Base-by-base conservation (phyloP, 1,140 invertebrate species). In the Temnothorax longispinosus region DNA sequence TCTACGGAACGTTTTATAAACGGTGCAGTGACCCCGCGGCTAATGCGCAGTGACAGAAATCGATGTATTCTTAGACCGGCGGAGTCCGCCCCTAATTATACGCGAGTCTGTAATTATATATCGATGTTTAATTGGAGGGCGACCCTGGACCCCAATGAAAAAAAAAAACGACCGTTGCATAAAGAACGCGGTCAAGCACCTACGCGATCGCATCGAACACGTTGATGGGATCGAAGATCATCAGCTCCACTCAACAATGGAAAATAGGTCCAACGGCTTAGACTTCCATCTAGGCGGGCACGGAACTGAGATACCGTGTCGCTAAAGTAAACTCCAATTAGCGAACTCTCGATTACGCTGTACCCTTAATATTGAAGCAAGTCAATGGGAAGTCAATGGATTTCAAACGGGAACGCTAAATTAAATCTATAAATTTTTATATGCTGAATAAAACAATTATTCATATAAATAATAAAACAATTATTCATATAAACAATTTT, bases 21-120 rank as follows among this genome's bases (percentile, higher is more conserved):
- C 69, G 80, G 80, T 60, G 54, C 80, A 60, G 54, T 74, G 69
- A 84, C 54, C 80, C 54, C 69, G 80, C 54, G 69, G 69, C 54
- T 84, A 84, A 60, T 74, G 54, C 41, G 41, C 80, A 84, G 44
- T 84, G 80, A 84, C 80, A 84, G 80, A 84, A 84, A 84, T 75
- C 69, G 80, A 84, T 84, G 80, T 74, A 74, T 74, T 82, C 80
- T 74, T 82, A 58, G 69, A 21, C 64, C 50, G 41, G 32, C 41
- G 54, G 54, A n/a, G 41, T 7, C 69, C 80, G 80, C 80, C 54
- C 80, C 80, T 84, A 62, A 84, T 84, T 74, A 74, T 74, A 74
- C 67, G 27, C 41, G 69, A 27, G 67, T n/a, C 69, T 60, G 50
- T 84, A 84, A 84, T 84, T 84, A 74, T 56, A 60, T 75, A 84